Evolutionary conservation across 1,140 invertebrate species (phyloP), one percentile per base, ranked within the genome.

Genomic region (Bombus pascuorum): DNA sequence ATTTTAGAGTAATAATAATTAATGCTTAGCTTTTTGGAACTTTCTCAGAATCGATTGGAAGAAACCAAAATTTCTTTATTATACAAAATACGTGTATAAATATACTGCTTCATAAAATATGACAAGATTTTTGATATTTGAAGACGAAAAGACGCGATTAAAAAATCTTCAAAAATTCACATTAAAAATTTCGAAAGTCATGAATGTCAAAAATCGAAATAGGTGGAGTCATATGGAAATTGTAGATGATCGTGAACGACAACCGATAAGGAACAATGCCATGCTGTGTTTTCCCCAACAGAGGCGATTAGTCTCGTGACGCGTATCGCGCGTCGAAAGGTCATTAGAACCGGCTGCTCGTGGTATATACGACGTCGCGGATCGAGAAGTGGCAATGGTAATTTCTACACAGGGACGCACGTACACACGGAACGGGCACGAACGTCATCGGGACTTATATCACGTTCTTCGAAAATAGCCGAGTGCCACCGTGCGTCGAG

Each of bases 401-500:
- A 91, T 89, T 91, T 87, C 88, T 81, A 87, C 81, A 85, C 83
- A 75, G 72, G 76, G 70, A 87, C 86, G 39, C 87, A 81, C 75
- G 59, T 83, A 70, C 39, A 75, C 59, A 32, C 65, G 66, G 71
- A 66, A 75, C 72, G 76, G 77, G 75, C 81, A 81, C 74, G 83
- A 80, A 90, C 90, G 91, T 92, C 91, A 91, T 89, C 89, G 75
- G 75, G 66, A 83, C 87, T 92, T 91, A 88, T 92, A 91, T 92
- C 86, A 90, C 87, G 90, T 91, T 85, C 91, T 91, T 92, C 92
- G 91, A 93, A 93, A 93, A 93, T 93, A 93, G 88, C 92, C 90
- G 91, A 91, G 92, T 93, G 87, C 91, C 90, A 89, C 89, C 89
- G 89, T 87, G 88, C 83, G 87, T 84, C 84, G 88, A 89, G 81